Base-by-base conservation (phyloP, 1,140 invertebrate species). In the Copidosoma floridanum region DNA sequence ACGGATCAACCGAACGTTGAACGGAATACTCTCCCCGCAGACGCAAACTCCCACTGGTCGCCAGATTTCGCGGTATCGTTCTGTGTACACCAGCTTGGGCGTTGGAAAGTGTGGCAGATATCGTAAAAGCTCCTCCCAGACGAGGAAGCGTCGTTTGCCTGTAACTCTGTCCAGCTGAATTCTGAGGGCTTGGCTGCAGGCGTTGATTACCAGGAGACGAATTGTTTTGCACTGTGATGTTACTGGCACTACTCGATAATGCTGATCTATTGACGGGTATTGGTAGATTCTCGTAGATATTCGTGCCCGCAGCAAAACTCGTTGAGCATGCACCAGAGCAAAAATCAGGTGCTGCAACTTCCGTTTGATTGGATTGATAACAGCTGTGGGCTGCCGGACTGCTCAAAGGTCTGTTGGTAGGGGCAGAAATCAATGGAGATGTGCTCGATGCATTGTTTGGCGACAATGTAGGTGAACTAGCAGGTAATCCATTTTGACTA, bases 21-120 rank as follows among this genome's bases (percentile, higher is more conserved):
- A 60, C 64, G 23, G 63, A 61, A 47, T 74, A 74, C 41, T 75
- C 75, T 27, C 66, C 61, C 48, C 69, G 44, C 6, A 74, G 57
- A 38, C 70, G 64, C 3, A 73, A 63, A 65, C 71, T 77, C 0
- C 74, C 73, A 55, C 75, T 80, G 3, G 78, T 80, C 1, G 75
- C 75, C 21, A 80, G 48, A 47, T 73, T 82, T 38, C 80, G 73
- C 20, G 82, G 82, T 37, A 83, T 83, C 2, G 82, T 83, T 18
- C 82, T 75, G 65, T 82, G 82, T 1, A 71, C 67, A 5, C 68
- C 68, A 12, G 71, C 59, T 38, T 57, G 70, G 0, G 77, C 70
- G 67, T 72, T 79, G 5, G 74, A 70, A 44, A 79, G 53, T n/a
- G 70, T 77, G 1, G 78, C 69, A 6, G 77, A 80, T 68, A 80